Conservation (phyloP, 2,113 vertebrate species). For the Panthera uncia region DNA sequence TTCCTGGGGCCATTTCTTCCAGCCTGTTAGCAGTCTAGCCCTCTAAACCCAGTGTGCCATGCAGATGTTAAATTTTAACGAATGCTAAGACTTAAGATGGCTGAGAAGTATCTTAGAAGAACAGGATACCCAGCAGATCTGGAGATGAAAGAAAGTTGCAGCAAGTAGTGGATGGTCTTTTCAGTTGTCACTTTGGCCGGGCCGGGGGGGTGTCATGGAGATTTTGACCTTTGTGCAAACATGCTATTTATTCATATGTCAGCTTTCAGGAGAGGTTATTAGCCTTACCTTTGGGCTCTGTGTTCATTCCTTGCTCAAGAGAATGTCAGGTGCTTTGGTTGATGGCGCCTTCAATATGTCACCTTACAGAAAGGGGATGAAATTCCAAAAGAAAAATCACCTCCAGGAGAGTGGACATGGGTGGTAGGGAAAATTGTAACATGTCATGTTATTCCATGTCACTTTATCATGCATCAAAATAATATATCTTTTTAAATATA, state of each 20-base stretch:
- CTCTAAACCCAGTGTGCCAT: background rate
- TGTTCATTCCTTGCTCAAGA: background rate
- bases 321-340: background rate
- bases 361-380: background rate
- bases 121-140: background rate
- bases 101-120: background rate
- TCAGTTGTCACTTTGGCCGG: background rate
- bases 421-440: background rate
- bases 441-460: background rate
- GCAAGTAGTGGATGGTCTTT: background rate
- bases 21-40: background rate
- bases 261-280: background rate
- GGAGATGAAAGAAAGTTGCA: background rate
- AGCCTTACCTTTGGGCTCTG: background rate
- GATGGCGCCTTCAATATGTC: background rate
- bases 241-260: background rate
- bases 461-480: background rate
- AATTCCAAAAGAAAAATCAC: background rate
- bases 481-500: background rate
- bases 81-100: background rate
- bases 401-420: background rate
- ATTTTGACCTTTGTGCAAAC: background rate
- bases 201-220: background rate
- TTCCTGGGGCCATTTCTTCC: background rate
- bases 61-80: background rate